Evolutionary conservation across 2,888 invertebrate species (phyloP).

Genomic region (Poecilus cupreus): DNA sequence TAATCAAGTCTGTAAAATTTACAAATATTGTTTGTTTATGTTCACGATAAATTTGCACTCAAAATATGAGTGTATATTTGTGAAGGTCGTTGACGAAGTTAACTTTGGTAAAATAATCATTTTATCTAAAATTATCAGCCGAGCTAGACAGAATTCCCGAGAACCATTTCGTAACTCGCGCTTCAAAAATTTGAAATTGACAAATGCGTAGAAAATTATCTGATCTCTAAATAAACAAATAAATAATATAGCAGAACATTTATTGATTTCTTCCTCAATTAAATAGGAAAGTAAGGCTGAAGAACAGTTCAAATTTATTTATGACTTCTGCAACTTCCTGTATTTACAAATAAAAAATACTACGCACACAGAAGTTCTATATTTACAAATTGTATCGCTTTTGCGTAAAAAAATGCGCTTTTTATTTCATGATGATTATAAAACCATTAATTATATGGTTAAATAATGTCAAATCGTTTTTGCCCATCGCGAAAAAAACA

Average conservation of each 20-base stretch:
- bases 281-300: not conserved
- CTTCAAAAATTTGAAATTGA: not conserved
- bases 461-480: constrained; percentile 12
- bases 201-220: not conserved
- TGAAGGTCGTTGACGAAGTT: no score
- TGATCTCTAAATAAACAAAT: not conserved
- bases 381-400: not conserved
- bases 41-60: no score
- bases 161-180: not conserved
- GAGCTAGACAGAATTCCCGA: not conserved
- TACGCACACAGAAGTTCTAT: not conserved
- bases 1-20: no score
- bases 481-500: not conserved
- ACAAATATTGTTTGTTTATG: no score
- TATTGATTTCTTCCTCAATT: not conserved
- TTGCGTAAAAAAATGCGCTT: not conserved
- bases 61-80: no score
- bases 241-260: not conserved
- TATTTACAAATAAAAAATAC: not conserved
- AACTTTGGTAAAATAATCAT: no score
- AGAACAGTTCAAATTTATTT: not conserved
- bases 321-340: not conserved
- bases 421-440: not conserved
- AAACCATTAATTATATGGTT: constrained; percentile 11
- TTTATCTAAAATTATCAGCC: no score